These are phyloP conservation scores for Acrobasis consociella DNA, from an alignment of 2,888 invertebrate genomes.

Conservation along the genomic window DNA sequence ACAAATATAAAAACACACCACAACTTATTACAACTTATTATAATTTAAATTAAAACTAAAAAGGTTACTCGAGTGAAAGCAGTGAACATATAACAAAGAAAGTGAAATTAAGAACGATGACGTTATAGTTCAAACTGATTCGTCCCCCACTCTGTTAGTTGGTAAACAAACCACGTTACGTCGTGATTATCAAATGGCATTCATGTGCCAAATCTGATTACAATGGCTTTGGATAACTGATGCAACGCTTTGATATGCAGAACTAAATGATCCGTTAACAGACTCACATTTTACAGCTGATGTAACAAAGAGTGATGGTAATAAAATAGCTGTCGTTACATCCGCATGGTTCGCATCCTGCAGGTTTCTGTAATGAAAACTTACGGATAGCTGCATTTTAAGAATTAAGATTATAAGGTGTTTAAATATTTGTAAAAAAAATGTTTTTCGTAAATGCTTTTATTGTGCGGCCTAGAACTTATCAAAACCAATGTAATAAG, in stretches of 20 bases:
- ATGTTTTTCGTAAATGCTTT: too few species aligned
- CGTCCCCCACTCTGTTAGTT: conserved; percentile 43
- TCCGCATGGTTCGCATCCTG: too few species aligned
- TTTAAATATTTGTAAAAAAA: too few species aligned
- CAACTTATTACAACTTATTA: too few species aligned
- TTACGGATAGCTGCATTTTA: too few species aligned
- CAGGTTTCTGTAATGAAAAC: too few species aligned
- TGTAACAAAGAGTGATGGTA: not conserved
- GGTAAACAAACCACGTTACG: conserved; percentile 43
- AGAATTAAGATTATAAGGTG: too few species aligned
- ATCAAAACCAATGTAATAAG: too few species aligned
- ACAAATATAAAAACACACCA: too few species aligned
- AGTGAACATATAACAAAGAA: conserved; percentile 41
- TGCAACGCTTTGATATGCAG: conserved; percentile 36
- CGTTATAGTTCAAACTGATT: conserved; percentile 42
- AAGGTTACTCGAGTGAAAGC: conserved; percentile 27
- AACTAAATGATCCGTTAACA: not conserved
- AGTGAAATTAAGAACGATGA: conserved; percentile 43
- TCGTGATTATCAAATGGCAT: conserved; percentile 41
- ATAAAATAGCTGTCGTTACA: too few species aligned
- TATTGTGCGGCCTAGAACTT: too few species aligned
- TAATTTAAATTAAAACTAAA: too few species aligned
- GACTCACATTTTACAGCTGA: not conserved
- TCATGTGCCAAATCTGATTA: conserved; percentile 51
- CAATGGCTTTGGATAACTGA: conserved; percentile 1